phyloP scores from a whole-genome alignment of 1,140 invertebrate genomes.

The Diorhabda carinulata region DNA sequence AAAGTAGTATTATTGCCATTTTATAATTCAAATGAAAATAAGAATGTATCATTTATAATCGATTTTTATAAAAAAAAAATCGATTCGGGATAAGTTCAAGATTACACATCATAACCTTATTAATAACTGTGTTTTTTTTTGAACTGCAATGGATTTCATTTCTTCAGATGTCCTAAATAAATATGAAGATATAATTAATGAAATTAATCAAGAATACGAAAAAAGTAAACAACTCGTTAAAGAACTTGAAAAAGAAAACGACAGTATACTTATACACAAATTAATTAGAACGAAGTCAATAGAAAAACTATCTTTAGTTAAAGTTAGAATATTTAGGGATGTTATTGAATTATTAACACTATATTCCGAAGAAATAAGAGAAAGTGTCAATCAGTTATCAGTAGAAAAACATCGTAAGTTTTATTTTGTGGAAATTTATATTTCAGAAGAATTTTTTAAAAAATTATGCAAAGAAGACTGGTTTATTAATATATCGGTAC shows the following conservation, averaged over 20 bases:
- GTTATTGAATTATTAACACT: slow-evolving; percentile 4
- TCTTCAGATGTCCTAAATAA: not conserved
- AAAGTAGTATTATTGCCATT: no score
- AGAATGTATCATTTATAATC: no score
- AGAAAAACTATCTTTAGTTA: slow-evolving; percentile 5
- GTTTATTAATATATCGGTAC: slow-evolving; percentile 1
- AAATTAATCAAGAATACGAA: slow-evolving; percentile 7
- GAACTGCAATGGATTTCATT: slow-evolving; percentile 8
- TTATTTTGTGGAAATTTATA: slow-evolving; percentile 14
- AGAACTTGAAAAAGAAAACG: slow-evolving; percentile 12
- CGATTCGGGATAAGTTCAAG: no score
- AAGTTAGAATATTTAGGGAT: slow-evolving; percentile 9
- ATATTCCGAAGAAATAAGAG: slow-evolving; percentile 8
- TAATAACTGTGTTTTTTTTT: not conserved
- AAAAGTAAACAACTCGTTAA: not conserved
- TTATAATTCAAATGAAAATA: no score
- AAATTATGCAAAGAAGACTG: slow-evolving; percentile 5
- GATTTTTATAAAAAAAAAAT: no score
- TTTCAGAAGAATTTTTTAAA: slow-evolving; percentile 6
- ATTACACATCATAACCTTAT: no score
- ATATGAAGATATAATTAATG: slow-evolving; percentile 9
- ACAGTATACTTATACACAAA: slow-evolving; percentile 2
- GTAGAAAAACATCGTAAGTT: slow-evolving; percentile 1
- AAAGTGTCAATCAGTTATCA: not conserved
- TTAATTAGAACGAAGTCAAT: not conserved